Percentiles rank a stretch among this genome's conserved stretches.
Evolutionary conservation across 2,888 invertebrate genomes (phyloP).

Genomic region (Aspidapion aeneum): DNA sequence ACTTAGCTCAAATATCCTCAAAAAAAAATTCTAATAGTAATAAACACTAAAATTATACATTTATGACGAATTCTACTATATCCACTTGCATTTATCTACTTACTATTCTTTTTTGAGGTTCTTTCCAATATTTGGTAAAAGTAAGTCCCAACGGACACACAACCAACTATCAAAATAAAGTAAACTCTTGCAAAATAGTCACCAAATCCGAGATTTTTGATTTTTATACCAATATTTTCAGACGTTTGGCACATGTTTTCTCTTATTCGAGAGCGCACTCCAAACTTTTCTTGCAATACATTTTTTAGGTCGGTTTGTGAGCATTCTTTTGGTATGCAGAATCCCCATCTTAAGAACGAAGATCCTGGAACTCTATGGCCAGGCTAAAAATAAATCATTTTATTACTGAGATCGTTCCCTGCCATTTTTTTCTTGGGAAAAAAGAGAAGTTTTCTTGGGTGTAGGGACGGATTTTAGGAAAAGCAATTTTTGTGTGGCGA

Average conservation of each 20-base stretch:
- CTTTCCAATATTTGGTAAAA: slow-evolving; percentile 8
- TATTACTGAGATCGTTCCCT: too few relatives aligned
- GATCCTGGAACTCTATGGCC: slow-evolving; percentile 58
- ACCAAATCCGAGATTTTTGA: slow-evolving; percentile 23
- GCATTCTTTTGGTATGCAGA: slow-evolving; percentile 58
- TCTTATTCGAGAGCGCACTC: slow-evolving; percentile 39
- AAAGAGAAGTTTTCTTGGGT: too few relatives aligned
- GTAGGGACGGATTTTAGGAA: too few relatives aligned
- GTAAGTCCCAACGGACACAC: slow-evolving; percentile 11
- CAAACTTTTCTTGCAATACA: slow-evolving; percentile 42
- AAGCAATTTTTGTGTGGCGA: too few relatives aligned
- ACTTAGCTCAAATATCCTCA: too few relatives aligned
- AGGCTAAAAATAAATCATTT: slow-evolving; percentile 49
- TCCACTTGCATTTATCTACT: too few relatives aligned
- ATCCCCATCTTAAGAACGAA: slow-evolving; percentile 56
- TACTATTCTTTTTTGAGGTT: slow-evolving; percentile 3
- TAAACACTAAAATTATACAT: too few relatives aligned
- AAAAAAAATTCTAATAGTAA: too few relatives aligned
- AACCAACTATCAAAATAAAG: slow-evolving; percentile 15
- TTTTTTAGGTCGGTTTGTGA: slow-evolving; percentile 52
- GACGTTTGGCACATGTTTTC: slow-evolving; percentile 34
- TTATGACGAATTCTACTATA: too few relatives aligned
- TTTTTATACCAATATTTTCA: not conserved
- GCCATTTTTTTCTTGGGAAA: too few relatives aligned
- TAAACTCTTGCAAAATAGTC: slow-evolving; percentile 32